Base-by-base conservation (phyloP, 1,140 invertebrate genomes). In the Drosophila parvula region DNA sequence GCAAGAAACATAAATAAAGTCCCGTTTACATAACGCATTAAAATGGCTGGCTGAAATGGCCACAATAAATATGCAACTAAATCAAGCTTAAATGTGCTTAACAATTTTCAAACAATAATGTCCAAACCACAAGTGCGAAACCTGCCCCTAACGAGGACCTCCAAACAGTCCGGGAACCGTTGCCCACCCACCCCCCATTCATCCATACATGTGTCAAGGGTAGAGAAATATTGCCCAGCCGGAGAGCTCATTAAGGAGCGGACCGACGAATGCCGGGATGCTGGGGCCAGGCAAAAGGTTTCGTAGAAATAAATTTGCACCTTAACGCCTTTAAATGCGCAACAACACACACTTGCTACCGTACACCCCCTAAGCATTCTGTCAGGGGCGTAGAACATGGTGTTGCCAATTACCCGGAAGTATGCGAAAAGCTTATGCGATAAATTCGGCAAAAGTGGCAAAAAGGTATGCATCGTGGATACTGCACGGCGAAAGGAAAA, bases 71-170 rank as follows among this genome's bases (percentile, higher is more conserved):
- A 84, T 89, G 84, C 74, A 88, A 88, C 84, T 88, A 88, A 88
- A 88, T 88, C 84, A 88, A 77, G 84, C 84, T 88, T 89, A 88
- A 88, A 89, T 88, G 80, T 84, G 80, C 84, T 88, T 88, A 88
- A 89, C 84, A 89, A 81, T 88, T 89, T 88, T 89, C 81, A 88
- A 88, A 88, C 84, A 89, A 88, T 88, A 88, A 89, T 82, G 76
- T 67, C 28, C 57, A 83, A 68, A 89, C 83, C 84, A 84, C 84
- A 88, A 88, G 80, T 89, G 78, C 84, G 73, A 78, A 89, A 65
- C 82, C 70, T 78, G 80, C 38, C 80, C 88, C 81, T 88, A 88
- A 89, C 83, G 77, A 88, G 77, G 55, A 48, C 59, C 43, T 48
- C 67, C 67, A 59, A 69, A 44, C 62, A 63, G 62, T 38, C 56